These are phyloP conservation scores for Rhagologus leucostigma DNA, from an alignment of 2,113 vertebrate species.

Conservation along the genomic window DNA sequence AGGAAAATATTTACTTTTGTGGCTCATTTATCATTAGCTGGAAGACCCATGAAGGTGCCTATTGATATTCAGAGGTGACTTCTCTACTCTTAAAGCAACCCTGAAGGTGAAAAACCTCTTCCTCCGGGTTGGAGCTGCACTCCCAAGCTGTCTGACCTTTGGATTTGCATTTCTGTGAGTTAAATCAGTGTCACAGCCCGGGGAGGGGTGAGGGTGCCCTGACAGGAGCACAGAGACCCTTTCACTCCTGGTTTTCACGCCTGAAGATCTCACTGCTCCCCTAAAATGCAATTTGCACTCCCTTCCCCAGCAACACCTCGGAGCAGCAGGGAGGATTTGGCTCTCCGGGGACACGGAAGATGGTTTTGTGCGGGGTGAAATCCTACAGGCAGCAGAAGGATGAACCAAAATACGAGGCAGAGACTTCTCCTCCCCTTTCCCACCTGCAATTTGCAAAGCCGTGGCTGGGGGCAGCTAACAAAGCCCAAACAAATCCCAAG, in stretches of 20 bases:
- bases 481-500: neutral
- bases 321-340: neutral
- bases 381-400: neutral
- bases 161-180: neutral
- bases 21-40: neutral
- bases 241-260: neutral
- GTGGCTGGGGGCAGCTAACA: neutral
- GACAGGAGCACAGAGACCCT: neutral
- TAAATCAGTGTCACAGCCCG: neutral
- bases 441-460: neutral
- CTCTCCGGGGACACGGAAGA: neutral
- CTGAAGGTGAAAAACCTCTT: neutral
- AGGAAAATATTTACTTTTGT: conserved; percentile 23
- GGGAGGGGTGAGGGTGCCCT: neutral
- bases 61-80: conserved; percentile 22
- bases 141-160: neutral
- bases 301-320: neutral
- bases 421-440: neutral
- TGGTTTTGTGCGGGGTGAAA: accelerated
- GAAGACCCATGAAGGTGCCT: neutral
- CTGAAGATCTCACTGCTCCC: neutral
- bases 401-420: neutral
- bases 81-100: neutral
- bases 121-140: neutral
- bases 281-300: neutral